These are phyloP conservation scores for Spodoptera picta DNA, from an alignment of 2,888 invertebrate species.

Conservation along the genomic window DNA sequence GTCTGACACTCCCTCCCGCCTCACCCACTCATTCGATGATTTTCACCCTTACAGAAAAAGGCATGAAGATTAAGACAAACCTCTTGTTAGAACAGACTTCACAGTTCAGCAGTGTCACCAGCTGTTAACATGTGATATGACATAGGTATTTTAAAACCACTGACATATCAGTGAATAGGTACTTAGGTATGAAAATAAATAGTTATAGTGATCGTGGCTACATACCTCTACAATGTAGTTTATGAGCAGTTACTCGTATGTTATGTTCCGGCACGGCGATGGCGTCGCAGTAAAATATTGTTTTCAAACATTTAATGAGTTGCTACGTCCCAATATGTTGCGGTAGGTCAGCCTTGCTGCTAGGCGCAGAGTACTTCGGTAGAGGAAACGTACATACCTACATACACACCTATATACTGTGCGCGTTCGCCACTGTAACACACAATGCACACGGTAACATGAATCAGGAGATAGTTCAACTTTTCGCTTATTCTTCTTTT, in stretches of 20 bases:
- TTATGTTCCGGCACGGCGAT: neutral
- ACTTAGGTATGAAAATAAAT: slow-evolving; percentile 4
- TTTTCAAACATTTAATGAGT: slow-evolving; percentile 36
- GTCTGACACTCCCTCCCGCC: too few species aligned
- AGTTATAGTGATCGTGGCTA: slow-evolving; percentile 6
- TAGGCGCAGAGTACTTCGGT: slow-evolving; percentile 2
- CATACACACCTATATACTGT: too few species aligned
- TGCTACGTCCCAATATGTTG: slow-evolving; percentile 31
- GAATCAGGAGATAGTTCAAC: too few species aligned
- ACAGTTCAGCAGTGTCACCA: too few species aligned
- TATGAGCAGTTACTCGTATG: slow-evolving; percentile 1
- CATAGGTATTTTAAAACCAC: neutral
- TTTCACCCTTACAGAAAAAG: too few species aligned
- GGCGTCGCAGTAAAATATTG: slow-evolving; percentile 21
- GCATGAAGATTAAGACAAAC: too few species aligned
- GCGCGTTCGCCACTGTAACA: too few species aligned
- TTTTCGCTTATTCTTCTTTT: too few species aligned
- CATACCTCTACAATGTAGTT: slow-evolving; percentile 12
- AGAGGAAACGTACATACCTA: neutral
- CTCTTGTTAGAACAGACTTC: too few species aligned
- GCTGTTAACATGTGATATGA: too few species aligned
- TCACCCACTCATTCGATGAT: too few species aligned
- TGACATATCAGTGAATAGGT: slow-evolving; percentile 9
- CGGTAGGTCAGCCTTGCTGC: slow-evolving; percentile 35
- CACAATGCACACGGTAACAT: too few species aligned